Base-by-base conservation (phyloP, 2,113 vertebrate species). In the Eulacestoma nigropectus region DNA sequence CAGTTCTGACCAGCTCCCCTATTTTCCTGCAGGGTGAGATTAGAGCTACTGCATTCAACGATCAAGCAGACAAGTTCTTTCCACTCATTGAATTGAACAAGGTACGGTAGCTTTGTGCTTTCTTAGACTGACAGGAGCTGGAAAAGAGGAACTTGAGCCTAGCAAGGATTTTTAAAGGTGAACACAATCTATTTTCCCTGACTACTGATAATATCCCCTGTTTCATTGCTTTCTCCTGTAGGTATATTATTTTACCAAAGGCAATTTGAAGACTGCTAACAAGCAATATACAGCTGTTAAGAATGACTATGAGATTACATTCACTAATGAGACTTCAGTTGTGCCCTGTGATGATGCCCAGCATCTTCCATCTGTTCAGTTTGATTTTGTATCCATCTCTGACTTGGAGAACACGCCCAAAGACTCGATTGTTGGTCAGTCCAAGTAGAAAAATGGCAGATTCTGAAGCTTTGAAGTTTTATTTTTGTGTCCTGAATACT, bases 221-320 rank as follows among this genome's bases (percentile, higher is more conserved):
- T 87, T 89, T 86, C 32, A 11, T 56, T 92, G 44, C 72, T 90
- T 91, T 97, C 91, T 96, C 76, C 87, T 91, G 69, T 97, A 99
- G 99, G 99, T 99, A 42, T 99, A 99, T 98, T 99, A 99, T 96
- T 97, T 99, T 97, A 99, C 99, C 78, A 99, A 99, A 97, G 98
- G 99, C 80, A 98, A 97, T 93, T 95, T 99, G 97, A 99, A 99
- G 98, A 99, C 99, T 8, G 99, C 99, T 96, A 99, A 99, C 97
- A 99, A 99, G 98, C 99, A 99, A 93, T 99, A 99, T 97, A 98
- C 98, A 16, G 97, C 99, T 16, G 98, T 99, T 96, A 99, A 99
- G 97, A 99, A 99, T 16, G 99, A 99, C 97, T 99, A 99, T 11
- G 99, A 99, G 98, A 99, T 99, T 98, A 99, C 99, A 10, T 98